phyloP scores from a whole-genome alignment of 1,140 invertebrate species.

The Aphidius gifuensis region DNA sequence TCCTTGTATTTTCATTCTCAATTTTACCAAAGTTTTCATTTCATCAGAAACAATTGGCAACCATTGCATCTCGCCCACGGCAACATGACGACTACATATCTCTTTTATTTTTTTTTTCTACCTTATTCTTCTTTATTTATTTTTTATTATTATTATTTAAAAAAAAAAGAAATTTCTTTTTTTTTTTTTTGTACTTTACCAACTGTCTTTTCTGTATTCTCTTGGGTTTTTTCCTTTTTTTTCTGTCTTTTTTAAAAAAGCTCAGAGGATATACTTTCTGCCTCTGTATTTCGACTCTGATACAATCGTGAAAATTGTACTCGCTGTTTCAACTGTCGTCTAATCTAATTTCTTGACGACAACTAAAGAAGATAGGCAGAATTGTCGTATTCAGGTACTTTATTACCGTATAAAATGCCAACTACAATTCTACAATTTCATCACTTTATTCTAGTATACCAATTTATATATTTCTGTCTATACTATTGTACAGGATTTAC shows the following conservation, averaged over 20 bases:
- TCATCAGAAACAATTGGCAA: conserved; percentile 1
- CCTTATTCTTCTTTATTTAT: not conserved
- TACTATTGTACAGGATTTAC: too few species aligned
- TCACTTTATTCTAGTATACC: too few species aligned
- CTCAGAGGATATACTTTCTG: not conserved
- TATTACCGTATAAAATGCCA: not conserved
- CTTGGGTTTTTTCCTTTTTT: not conserved
- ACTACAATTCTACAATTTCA: not conserved
- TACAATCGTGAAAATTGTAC: conserved; percentile 39
- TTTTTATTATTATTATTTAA: not conserved
- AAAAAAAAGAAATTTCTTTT: not conserved
- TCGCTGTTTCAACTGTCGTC: conserved; percentile 34
- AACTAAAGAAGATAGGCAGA: conserved; percentile 6
- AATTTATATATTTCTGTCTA: too few species aligned
- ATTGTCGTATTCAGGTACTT: not conserved
- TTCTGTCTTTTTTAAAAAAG: conserved; percentile 1
- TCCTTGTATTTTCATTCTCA: conserved; percentile 1
- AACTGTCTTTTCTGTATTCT: not conserved
- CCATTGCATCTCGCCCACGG: conserved; percentile 1
- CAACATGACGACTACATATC: conserved; percentile 4
- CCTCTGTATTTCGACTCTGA: conserved; percentile 15
- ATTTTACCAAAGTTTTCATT: conserved; percentile 2
- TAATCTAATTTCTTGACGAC: conserved; percentile 34
- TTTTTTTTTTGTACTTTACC: not conserved
- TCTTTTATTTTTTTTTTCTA: conserved; percentile 25